Percentiles rank a stretch among this genome's conserved stretches.
Evolutionary conservation across 2,888 invertebrate genomes (phyloP).

Genomic region (Pyralis farinalis): DNA sequence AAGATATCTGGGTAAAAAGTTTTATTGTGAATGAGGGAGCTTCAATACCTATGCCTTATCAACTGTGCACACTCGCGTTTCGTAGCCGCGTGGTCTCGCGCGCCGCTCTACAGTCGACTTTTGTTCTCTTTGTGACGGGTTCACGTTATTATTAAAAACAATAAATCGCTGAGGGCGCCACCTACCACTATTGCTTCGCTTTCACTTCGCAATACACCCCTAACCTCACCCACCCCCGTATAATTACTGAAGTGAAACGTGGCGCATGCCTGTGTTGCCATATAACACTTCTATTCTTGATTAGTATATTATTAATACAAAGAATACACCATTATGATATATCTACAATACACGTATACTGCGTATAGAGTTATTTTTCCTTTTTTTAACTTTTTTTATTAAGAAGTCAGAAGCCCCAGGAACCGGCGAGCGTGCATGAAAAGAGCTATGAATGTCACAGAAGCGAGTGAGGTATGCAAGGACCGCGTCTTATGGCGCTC

Average conservation of each 20-base stretch:
- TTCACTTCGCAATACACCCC: slow-evolving; percentile 59
- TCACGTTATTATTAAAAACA: slow-evolving; percentile 81
- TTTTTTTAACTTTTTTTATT: no score
- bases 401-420: no score
- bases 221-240: slow-evolving; percentile 22
- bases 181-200: slow-evolving; percentile 75
- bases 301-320: no score
- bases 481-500: no score
- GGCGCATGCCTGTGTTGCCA: slow-evolving; percentile 2
- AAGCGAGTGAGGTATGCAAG: no score
- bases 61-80: background rate
- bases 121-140: slow-evolving; percentile 76
- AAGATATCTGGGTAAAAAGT: no score
- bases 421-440: no score
- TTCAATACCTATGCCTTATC: background rate
- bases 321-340: no score
- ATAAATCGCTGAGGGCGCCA: slow-evolving; percentile 79
- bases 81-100: slow-evolving; percentile 20
- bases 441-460: no score
- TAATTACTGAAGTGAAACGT: slow-evolving; percentile 33
- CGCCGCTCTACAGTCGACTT: slow-evolving; percentile 58
- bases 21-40: no score
- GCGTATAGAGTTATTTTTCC: no score
- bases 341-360: no score
- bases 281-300: background rate